Conservation (phyloP, 2,797 vertebrate genomes). For the Naso thynnoides region DNA sequence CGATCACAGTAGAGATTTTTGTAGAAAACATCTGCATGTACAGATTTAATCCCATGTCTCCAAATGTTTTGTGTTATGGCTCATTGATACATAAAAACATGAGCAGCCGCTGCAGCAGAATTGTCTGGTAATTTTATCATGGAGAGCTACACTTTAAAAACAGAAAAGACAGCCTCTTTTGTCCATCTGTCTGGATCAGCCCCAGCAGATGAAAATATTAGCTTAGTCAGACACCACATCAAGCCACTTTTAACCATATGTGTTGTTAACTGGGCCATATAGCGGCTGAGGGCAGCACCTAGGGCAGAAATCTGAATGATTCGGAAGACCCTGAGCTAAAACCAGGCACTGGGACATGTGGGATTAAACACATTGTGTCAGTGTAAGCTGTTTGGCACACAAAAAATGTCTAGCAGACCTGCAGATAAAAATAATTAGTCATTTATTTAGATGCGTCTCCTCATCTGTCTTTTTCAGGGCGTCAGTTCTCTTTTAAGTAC, state of each 20-base stretch:
- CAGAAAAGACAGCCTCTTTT: not conserved
- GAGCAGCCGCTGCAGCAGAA: slow-evolving; percentile 1
- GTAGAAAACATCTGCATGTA: not conserved
- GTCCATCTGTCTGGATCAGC: slow-evolving; percentile 20
- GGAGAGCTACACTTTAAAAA: not conserved
- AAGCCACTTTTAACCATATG: slow-evolving; percentile 33
- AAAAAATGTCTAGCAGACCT: not conserved
- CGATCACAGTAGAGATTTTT: not conserved
- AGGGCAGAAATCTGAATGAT: slow-evolving; percentile 31
- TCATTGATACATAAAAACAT: slow-evolving; percentile 14
- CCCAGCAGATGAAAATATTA: slow-evolving; percentile 16
- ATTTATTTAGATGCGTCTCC: not conserved
- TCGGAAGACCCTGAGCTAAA: slow-evolving; percentile 8
- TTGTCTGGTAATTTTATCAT: slow-evolving; percentile 1
- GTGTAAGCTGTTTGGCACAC: slow-evolving; percentile 4
- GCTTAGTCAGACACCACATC: slow-evolving; percentile 25
- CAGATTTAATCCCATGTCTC: slow-evolving; percentile 10
- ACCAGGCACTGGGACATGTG: not conserved
- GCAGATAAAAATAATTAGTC: not conserved
- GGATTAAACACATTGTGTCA: slow-evolving; percentile 13
- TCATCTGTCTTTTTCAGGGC: not conserved
- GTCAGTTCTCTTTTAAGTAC: slow-evolving; percentile 11
- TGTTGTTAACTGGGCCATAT: slow-evolving; percentile 36
- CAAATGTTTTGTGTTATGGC: slow-evolving; percentile 9
- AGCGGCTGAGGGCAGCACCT: slow-evolving; percentile 16